Evolutionary conservation across 1,140 invertebrate species (phyloP), one percentile per base, ranked within the genome.

Genomic region (Hermetia illucens): DNA sequence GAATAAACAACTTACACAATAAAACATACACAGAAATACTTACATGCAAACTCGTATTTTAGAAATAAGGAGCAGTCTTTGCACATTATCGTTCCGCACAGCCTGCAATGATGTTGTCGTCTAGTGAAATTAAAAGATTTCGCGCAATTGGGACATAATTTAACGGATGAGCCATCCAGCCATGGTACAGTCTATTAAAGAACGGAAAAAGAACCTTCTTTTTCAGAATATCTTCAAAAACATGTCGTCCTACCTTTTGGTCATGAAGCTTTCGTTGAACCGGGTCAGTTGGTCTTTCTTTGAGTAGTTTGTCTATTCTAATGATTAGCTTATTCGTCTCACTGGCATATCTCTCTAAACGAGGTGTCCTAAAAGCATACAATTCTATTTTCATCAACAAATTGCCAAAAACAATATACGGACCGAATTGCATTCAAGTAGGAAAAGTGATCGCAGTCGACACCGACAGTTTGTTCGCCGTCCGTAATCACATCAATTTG

Each of bases 291-390:
- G 89, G 85, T 56, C 83, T 73, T 55, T 92, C 83, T 45, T 71
- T 69, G 5, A 97, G 68, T 43, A 98, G 65, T 62, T 92, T 93
- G 64, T 96, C 89, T 46, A 98, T 58, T 49, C 93, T 70, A 50
- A 97, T 94, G 21, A 97, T 69, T 13, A 97, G 63, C 60, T 94
- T 96, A 61, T 98, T 98, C 2, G 91, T 96, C 66, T 95, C 89
- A 18, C 84, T 78, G 0, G 90, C 83, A 64, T 84, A 88, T 55
- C 86, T 72, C 63, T 95, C 88, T 41, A 95, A 65, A 47, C 77
- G 66, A 3, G 68, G 59, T 50, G 77, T 77, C 51, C 83, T 62
- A 39, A 4, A 20, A 16, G 10, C 8, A 12, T n/a, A 20, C 4
- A 36, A n/a, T 36, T 36, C 3, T 36, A 4, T 24, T 22, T 6